Evolutionary conservation across 2,797 vertebrate genomes (phyloP), one percentile per base, ranked within the genome.

Genomic region (Ciconia nigra): DNA sequence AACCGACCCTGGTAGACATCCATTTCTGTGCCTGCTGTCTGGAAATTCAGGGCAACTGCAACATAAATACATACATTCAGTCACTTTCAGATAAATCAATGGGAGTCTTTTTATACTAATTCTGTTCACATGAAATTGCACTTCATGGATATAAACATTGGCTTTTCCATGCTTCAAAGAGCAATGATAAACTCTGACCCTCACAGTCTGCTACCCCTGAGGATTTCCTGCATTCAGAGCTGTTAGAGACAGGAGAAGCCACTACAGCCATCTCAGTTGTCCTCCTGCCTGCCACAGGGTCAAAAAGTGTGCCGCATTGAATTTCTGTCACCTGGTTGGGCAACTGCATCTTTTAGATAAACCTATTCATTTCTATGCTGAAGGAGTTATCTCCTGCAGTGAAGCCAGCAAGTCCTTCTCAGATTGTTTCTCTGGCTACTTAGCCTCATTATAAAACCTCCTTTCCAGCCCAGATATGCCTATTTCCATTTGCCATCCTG

Each of bases 21-120:
- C 99, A 99, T 99, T 98, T 99, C 99, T 67, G 98, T 98, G 80
- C 98, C 97, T 17, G 98, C 98, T 12, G 99, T 99, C 98, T 99
- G 99, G 98, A 99, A 99, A 98, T 99, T 99, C 76, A 99, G 93
- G 25, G 99, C 99, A 98, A 99, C 99, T 99, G 85, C 47, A 95
- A 91, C 67, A 89, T 9, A 94, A 95, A 83, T 29, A 74, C 74
- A 76, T n/a, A 74, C 86, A 74, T 59, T 76, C 72, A 91, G 77
- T 90, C 58, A 90, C 69, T 91, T 92, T 76, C 84, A 69, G n/a
- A 66, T 35, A 83, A 81, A 78, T 81, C 89, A 49, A 65, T 46
- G 42, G 14, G 35, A 65, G 39, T 63, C 5, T 82, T 91, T 82
- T 90, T 59, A 55, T 55, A 76, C 25, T 62, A 44, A 79, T 88